phyloP scores from a whole-genome alignment of 2,888 invertebrate genomes.

The Drosophila nr. perissopoda region DNA sequence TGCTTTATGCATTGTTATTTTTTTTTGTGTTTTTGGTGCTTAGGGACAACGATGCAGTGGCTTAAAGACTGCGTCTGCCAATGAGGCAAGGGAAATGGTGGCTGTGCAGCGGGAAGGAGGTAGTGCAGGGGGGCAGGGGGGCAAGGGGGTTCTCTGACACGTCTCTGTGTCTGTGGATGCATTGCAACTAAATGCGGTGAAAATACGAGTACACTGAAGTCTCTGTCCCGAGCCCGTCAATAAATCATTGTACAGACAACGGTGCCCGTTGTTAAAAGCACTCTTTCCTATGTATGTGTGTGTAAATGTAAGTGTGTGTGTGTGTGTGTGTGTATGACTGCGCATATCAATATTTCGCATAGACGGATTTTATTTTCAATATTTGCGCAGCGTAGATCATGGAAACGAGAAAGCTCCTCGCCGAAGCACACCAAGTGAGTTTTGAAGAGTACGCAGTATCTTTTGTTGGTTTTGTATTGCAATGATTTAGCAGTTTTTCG shows the following conservation, averaged over 20 bases:
- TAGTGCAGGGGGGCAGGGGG: neutral
- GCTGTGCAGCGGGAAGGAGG: neutral
- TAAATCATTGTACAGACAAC: slow-evolving; percentile 76
- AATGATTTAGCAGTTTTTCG: slow-evolving; percentile 81
- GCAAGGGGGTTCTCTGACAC: neutral
- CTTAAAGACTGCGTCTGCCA: slow-evolving; percentile 15
- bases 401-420: slow-evolving; percentile 18
- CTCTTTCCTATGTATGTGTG: slow-evolving; percentile 34
- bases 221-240: slow-evolving; percentile 65
- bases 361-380: slow-evolving; percentile 80
- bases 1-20: slow-evolving; percentile 4
- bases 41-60: slow-evolving; percentile 10
- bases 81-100: neutral
- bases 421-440: slow-evolving; percentile 2
- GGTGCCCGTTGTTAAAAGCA: slow-evolving; percentile 71
- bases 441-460: slow-evolving; percentile 50
- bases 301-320: slow-evolving; percentile 2
- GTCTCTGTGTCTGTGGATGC: slow-evolving; percentile 37
- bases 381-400: slow-evolving; percentile 74
- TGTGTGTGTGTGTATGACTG: slow-evolving; percentile 48
- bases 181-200: slow-evolving; percentile 66
- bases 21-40: slow-evolving; percentile 11
- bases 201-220: slow-evolving; percentile 57
- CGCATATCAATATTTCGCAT: slow-evolving; percentile 76
- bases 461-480: slow-evolving; percentile 80